Percentiles rank a stretch among this genome's conserved stretches.
Conservation (phyloP, 1,140 invertebrate species). For the Gryllus bimaculatus region DNA sequence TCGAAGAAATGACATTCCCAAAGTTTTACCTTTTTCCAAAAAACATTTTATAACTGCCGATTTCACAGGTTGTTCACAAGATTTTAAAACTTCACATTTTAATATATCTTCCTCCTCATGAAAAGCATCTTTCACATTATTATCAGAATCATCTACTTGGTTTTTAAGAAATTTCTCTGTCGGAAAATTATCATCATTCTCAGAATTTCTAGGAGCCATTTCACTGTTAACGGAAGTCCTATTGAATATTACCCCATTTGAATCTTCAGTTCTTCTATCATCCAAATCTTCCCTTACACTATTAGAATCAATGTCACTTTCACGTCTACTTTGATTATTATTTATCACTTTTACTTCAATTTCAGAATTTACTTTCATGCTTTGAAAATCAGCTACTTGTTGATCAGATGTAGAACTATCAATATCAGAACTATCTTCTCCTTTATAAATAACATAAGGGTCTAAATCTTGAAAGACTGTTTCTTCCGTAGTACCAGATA, state of each 20-base stretch:
- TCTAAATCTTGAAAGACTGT: background rate
- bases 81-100: background rate
- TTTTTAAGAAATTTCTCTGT: background rate
- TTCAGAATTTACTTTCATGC: background rate
- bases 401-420: background rate
- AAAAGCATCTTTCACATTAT: background rate
- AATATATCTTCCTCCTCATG: too few relatives aligned
- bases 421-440: background rate
- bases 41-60: background rate
- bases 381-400: background rate
- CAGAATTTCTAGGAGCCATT: background rate
- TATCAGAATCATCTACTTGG: background rate
- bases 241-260: background rate
- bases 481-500: background rate
- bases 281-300: background rate
- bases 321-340: background rate
- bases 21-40: background rate
- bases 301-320: background rate
- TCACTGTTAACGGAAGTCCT: background rate
- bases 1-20: background rate
- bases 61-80: background rate
- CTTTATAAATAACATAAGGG: background rate
- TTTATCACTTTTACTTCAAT: background rate
- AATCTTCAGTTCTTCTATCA: background rate
- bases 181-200: background rate